phyloP scores from a whole-genome alignment of 2,113 vertebrate genomes.

The Bungarus multicinctus region DNA sequence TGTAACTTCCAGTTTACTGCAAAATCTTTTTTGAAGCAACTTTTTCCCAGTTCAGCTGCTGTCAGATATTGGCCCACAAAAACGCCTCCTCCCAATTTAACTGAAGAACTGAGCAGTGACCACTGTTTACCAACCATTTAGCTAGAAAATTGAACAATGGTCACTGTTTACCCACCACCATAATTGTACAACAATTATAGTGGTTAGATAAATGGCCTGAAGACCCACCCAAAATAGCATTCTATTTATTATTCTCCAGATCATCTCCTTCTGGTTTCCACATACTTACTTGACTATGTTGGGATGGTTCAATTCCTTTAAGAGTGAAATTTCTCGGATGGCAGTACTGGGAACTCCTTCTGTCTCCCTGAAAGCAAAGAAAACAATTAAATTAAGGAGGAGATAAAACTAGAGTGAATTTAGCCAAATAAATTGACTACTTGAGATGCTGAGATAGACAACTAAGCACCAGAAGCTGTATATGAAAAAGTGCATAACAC shows the following conservation, averaged over 20 bases:
- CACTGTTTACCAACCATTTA: too few species aligned
- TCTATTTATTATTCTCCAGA: neutral
- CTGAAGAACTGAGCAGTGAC: neutral
- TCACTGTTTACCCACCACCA: neutral
- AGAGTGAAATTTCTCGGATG: conserved; percentile 91
- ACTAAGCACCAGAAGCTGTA: neutral
- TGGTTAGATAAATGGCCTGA: neutral
- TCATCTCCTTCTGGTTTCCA: neutral
- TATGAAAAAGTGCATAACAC: neutral
- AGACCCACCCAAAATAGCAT: neutral
- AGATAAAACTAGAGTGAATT: neutral
- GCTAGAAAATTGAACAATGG: neutral
- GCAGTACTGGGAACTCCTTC: conserved; percentile 94
- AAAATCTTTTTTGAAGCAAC: neutral
- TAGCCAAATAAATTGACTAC: neutral
- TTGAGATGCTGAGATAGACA: neutral
- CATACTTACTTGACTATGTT: conserved; percentile 91
- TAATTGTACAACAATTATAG: neutral
- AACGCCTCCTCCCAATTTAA: neutral
- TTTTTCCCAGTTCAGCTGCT: neutral
- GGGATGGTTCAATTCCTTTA: conserved; percentile 91
- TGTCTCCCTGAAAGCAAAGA: conserved; percentile 78
- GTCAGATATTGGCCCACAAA: neutral
- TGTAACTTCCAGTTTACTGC: neutral
- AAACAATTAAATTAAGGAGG: conserved; percentile 35